Base-by-base conservation (phyloP, 2,797 vertebrate species). In the Heteromormyrus szaboi region DNA sequence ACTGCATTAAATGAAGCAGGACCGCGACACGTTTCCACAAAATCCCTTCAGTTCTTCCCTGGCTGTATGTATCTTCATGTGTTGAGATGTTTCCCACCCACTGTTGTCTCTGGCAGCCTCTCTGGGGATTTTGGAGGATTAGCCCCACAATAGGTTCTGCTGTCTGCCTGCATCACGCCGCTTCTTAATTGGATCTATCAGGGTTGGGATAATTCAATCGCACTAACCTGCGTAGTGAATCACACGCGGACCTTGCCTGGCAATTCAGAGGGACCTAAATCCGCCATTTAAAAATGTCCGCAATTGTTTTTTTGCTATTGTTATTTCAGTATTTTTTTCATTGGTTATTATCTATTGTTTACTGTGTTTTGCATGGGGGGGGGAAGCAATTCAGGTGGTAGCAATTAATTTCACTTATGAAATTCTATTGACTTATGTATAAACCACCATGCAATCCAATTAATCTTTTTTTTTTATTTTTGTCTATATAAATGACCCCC, bases 171-270 rank as follows among this genome's bases (percentile, higher is more conserved):
- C 76, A 81, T 81, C 76, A 44, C 19, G 41, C 76, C 11, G 76
- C 51, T 54, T 33, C 84, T 51, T 85, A 85, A 51, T 54, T 85
- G 84, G 84, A 85, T 85, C 84, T 85, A 85, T 85, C 84, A 33
- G 50, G 84, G 76, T 54, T 53, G 48, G 84, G n/a, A 51, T 53
- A 29, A 54, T 85, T 85, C 54, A 85, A 33, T 53, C 50, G 22
- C n/a, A 14, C 48, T 51, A 85, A 85, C 83, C 83, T 85, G 83
- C 25, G 4, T 0, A 53, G 46, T 51, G 83, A 29, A 53, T 85
- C 83, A 17, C 83, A 85, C 3, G 5, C 14, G 3, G 33, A 86
- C 29, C 51, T 51, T 51, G 4, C 81, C 48, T 12, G 44, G 81
- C 22, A 85, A 85, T 85, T 53, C 25, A 25, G n/a, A 51, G 46